phyloP scores from a whole-genome alignment of 2,888 invertebrate species.

The Hypolimnas misippus region DNA sequence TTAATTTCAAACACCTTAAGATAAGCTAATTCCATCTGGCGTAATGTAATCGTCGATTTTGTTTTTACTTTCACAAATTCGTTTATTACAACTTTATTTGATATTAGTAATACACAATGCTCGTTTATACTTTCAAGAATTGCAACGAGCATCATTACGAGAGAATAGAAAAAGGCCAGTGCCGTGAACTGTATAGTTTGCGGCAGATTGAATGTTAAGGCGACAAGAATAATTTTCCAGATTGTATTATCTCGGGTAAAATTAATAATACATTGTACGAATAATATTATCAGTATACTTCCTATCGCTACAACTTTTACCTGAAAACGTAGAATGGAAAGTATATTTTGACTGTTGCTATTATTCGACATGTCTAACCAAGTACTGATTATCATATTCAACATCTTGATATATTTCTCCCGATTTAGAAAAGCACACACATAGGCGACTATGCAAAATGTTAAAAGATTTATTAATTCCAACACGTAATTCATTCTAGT shows the following conservation, averaged over 20 bases:
- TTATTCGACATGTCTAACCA: constrained; percentile 51
- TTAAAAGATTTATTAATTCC: constrained; percentile 53
- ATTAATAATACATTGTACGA: constrained; percentile 57
- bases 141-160: constrained; percentile 57
- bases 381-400: constrained; percentile 55
- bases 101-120: constrained; percentile 45
- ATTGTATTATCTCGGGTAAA: constrained; percentile 56
- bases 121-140: constrained; percentile 56
- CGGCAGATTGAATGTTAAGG: constrained; percentile 59
- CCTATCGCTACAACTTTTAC: constrained; percentile 49
- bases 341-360: constrained; percentile 45
- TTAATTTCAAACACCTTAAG: constrained; percentile 58
- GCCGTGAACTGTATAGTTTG: constrained; percentile 64
- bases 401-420: constrained; percentile 55
- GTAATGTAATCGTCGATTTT: constrained; percentile 48
- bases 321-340: constrained; percentile 52
- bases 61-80: constrained; percentile 50
- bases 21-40: constrained; percentile 59
- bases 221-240: constrained; percentile 64
- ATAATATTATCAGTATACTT: constrained; percentile 45
- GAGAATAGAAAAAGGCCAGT: constrained; percentile 57
- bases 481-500: constrained; percentile 67
- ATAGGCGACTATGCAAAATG: constrained; percentile 57
- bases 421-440: constrained; percentile 57
- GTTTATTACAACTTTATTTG: constrained; percentile 36